A percentile compares a stretch with the other conserved stretches of the same genome.
phyloP scores from a whole-genome alignment of 2,797 vertebrate species.

The Sebastes hopkinsi region DNA sequence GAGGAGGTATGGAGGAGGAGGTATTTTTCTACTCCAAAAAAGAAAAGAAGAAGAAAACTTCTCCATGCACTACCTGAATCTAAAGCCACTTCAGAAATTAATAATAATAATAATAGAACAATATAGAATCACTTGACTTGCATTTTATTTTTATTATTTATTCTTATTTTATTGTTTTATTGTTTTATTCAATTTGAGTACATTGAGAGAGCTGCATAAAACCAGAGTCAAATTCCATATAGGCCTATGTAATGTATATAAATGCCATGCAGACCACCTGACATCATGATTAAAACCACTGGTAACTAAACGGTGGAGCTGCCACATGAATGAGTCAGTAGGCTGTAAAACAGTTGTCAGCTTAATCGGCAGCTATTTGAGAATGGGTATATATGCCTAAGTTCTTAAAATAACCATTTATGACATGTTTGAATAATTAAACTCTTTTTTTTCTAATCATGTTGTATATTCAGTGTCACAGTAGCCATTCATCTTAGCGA shows the following conservation, averaged over 20 bases:
- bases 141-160: too few relatives aligned
- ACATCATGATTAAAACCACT: background rate
- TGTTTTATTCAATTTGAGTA: too few relatives aligned
- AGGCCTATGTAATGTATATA: too few relatives aligned
- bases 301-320: background rate
- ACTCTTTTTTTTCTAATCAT: background rate
- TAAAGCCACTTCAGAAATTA: too few relatives aligned
- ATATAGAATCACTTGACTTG: too few relatives aligned
- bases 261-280: too few relatives aligned
- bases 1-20: background rate
- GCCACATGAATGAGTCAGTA: background rate
- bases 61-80: too few relatives aligned
- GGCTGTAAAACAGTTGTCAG: background rate
- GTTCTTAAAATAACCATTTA: background rate
- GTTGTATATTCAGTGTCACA: background rate
- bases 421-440: background rate
- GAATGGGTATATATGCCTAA: background rate
- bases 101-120: too few relatives aligned
- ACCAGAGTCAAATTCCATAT: too few relatives aligned
- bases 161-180: too few relatives aligned
- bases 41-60: background rate
- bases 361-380: background rate
- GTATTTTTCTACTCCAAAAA: background rate
- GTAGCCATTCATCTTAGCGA: background rate
- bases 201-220: background rate